A percentile compares a stretch with the other conserved stretches of the same genome.
phyloP scores from a whole-genome alignment of 2,797 vertebrate species.

The Megaceryle alcyon region DNA sequence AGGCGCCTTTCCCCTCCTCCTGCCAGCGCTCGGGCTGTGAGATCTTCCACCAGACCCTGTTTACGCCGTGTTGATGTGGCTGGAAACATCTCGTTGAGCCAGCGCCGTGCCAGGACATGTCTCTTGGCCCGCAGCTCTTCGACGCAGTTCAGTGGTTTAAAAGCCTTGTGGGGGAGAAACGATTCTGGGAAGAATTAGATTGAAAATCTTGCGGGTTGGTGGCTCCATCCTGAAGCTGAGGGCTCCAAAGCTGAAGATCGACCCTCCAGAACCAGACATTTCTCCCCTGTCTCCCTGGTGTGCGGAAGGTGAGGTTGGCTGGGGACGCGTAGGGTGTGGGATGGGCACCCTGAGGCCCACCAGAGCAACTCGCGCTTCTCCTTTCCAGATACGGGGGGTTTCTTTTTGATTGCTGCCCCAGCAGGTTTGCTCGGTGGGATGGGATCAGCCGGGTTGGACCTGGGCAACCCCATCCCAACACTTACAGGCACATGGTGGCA shows the following conservation, averaged over 20 bases:
- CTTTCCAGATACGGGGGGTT: background rate
- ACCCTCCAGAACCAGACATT: background rate
- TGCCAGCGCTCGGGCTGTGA: too few species aligned
- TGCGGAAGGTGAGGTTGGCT: background rate
- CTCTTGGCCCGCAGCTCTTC: background rate
- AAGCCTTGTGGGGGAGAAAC: background rate
- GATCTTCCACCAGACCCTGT: background rate
- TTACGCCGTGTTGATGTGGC: background rate
- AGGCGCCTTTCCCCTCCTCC: too few species aligned
- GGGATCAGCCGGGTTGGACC: too few species aligned
- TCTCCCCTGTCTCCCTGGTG: background rate
- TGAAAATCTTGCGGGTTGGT: background rate
- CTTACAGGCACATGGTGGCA: too few species aligned
- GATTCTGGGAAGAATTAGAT: background rate
- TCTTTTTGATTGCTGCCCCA: background rate
- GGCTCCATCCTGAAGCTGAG: background rate
- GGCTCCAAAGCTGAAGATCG: background rate
- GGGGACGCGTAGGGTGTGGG: background rate
- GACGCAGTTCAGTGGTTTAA: background rate
- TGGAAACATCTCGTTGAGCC: background rate
- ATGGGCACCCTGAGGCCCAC: background rate
- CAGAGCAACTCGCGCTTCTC: rapidly evolving
- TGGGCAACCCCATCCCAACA: too few species aligned
- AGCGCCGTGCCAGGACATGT: background rate
- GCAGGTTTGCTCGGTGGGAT: too few species aligned